phyloP scores from a whole-genome alignment of 2,113 vertebrate genomes.

The Geococcyx californianus region DNA sequence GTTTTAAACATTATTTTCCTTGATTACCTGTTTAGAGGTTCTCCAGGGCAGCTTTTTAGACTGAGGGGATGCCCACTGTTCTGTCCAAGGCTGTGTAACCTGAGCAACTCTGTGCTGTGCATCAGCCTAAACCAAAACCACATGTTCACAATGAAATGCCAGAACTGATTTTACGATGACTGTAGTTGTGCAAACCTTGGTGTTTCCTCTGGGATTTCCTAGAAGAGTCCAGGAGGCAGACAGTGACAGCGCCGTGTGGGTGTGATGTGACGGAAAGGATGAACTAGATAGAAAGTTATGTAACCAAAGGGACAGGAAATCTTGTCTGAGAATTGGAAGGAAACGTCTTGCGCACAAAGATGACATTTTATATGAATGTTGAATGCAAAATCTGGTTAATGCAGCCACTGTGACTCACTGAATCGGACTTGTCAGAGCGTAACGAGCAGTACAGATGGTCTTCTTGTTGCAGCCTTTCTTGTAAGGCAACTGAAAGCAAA shows the following conservation, averaged over 20 bases:
- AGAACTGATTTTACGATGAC: neutral
- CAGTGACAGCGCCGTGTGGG: neutral
- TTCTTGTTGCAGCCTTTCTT: slow-evolving; percentile 56
- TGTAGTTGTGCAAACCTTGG: neutral
- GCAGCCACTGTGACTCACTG: slow-evolving; percentile 34
- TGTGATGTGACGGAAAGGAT: neutral
- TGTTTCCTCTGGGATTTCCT: neutral
- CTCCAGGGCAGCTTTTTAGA: neutral
- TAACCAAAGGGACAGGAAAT: neutral
- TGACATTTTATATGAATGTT: neutral
- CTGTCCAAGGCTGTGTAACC: neutral
- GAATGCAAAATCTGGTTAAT: neutral
- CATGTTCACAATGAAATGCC: neutral
- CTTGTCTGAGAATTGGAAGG: neutral
- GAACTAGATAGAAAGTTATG: neutral
- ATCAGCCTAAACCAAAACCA: neutral
- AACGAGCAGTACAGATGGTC: slow-evolving; percentile 25
- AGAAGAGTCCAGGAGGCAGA: neutral
- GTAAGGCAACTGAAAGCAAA: slow-evolving; percentile 66
- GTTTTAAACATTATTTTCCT: neutral
- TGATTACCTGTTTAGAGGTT: neutral
- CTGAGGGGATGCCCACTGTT: neutral
- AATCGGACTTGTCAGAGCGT: slow-evolving; percentile 25
- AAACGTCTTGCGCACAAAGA: neutral
- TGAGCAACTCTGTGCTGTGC: neutral